phyloP scores from a whole-genome alignment of 1,140 invertebrate species.

The Megalopta genalis region DNA sequence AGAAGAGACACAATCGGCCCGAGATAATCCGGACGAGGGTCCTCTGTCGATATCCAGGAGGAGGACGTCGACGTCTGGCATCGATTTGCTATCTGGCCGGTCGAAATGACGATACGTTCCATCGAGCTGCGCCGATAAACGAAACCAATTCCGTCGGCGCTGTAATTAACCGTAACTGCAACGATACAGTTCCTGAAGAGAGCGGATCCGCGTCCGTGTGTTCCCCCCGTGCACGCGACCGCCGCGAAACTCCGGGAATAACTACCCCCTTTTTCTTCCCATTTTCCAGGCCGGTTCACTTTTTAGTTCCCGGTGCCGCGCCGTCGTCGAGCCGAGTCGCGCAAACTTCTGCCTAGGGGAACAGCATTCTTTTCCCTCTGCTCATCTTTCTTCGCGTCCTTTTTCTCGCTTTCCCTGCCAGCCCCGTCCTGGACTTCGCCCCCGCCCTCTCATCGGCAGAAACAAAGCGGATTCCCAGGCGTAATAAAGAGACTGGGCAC shows the following conservation, averaged over 20 bases:
- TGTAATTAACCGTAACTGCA: constrained; percentile 39
- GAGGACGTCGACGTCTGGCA: constrained; percentile 45
- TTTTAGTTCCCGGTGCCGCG: constrained; percentile 28
- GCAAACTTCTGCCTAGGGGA: constrained; percentile 42
- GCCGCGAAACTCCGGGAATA: constrained; percentile 10
- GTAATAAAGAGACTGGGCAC: constrained; percentile 72
- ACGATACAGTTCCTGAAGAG: constrained; percentile 17
- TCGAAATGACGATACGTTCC: constrained; percentile 42
- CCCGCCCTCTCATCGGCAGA: constrained; percentile 51
- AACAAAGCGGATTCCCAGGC: constrained; percentile 76
- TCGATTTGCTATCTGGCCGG: constrained; percentile 50
- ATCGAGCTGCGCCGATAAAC: constrained; percentile 31
- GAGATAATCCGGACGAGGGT: constrained; percentile 45
- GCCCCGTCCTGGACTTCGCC: constrained; percentile 8
- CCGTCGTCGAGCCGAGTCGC: constrained; percentile 7
- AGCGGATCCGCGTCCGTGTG: too few species aligned
- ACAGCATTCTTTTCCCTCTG: constrained; percentile 21
- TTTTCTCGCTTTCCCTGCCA: constrained; percentile 39
- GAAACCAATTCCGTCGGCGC: constrained; percentile 39
- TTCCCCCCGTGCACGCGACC: not conserved
- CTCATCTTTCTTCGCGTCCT: constrained; percentile 51
- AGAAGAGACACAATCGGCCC: constrained; percentile 41
- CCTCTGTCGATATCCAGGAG: constrained; percentile 35
- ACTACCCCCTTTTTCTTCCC: constrained; percentile 26
- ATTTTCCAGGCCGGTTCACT: constrained; percentile 31